Evolutionary conservation across 2,888 invertebrate species (phyloP), one percentile per base, ranked within the genome.

Genomic region (Drosophila robusta): DNA sequence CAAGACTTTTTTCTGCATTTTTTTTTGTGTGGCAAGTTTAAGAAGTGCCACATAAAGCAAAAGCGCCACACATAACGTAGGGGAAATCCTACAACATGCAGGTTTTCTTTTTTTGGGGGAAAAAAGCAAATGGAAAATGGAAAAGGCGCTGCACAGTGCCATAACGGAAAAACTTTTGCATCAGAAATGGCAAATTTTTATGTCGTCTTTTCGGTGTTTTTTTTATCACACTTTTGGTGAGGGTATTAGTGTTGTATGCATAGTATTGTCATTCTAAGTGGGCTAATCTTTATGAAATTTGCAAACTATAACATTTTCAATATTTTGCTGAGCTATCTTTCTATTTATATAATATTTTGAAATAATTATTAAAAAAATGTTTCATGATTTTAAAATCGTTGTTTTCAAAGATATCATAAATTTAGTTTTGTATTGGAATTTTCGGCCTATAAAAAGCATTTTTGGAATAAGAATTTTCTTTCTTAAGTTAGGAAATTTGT

Each of bases 11-110:
- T 18, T 38, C 9, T n/a, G 9, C 14, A 3, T 11, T 29, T 34
- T 29, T 32, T 41, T 29, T 26, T 22, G 22, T 41, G 12, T 68
- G 36, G 32, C 41, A 42, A 56, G 51, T 26, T 57, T 39, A 44
- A 64, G 64, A 61, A 70, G 29, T 47, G 58, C 46, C 66, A 41
- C 68, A 74, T 57, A 68, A 56, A 66, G 50, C 54, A 49, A 34
- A 62, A 52, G 38, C 47, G 14, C 34, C 39, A 26, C 47, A 68
- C 57, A 57, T 42, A 46, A 46, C 42, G 24, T 24, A 5, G 12
- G 41, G 39, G 32, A 55, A 41, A 49, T 32, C 29, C 42, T n/a
- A 22, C 42, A 16, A 42, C 54, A 44, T 6, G 14, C 18, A 4
- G n/a, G 11, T 14, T 29, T 32, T 29, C 8, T 9, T 32, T 38